A percentile compares a stretch with the other conserved stretches of the same genome.
These are phyloP conservation scores for Tipula helvola DNA, from an alignment of 2,888 invertebrate genomes.

Conservation along the genomic window DNA sequence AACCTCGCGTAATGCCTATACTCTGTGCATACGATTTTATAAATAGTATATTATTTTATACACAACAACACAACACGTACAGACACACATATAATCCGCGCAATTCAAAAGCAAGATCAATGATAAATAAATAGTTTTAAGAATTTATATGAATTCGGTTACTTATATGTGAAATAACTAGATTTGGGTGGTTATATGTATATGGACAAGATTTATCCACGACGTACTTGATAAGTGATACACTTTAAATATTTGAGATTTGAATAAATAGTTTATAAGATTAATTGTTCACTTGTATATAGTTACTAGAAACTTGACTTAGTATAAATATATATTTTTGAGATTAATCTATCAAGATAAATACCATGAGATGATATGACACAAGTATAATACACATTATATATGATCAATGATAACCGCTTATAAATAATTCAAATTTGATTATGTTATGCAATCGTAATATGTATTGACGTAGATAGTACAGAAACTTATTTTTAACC, in stretches of 20 bases:
- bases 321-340: not conserved
- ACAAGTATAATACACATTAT: not conserved
- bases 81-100: not conserved
- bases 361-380: not conserved
- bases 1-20: not conserved
- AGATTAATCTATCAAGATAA: not conserved
- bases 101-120: not conserved
- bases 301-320: not conserved
- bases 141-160: not conserved
- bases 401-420: not conserved
- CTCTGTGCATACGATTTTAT: too few relatives aligned
- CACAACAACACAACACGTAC: too few relatives aligned
- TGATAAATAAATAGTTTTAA: not conserved
- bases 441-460: not conserved
- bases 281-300: not conserved
- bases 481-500: not conserved
- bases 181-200: not conserved
- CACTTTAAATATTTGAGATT: not conserved
- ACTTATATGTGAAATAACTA: not conserved
- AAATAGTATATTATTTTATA: too few relatives aligned
- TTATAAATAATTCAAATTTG: not conserved
- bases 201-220: not conserved
- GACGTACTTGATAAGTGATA: not conserved
- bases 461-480: not conserved
- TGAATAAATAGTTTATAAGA: not conserved